Evolutionary conservation across 1,140 invertebrate species (phyloP), one percentile per base, ranked within the genome.

Genomic region (Zophobas morio): DNA sequence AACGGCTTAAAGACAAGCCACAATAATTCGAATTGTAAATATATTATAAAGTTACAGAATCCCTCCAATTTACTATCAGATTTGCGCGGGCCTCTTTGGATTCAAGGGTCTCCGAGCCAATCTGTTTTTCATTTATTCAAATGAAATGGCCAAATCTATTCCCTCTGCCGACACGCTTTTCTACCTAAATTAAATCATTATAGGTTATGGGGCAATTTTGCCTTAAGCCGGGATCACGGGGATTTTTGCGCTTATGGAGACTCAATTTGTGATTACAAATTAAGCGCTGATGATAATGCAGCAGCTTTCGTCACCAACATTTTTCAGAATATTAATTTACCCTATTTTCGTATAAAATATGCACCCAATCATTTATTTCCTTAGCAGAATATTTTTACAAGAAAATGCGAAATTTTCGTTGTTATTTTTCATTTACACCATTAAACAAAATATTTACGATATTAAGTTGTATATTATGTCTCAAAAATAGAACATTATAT

Each of bases 51-150:
- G 60, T 66, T 2, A 46, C 37, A 35, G 39, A 66, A 66, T 66
- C 60, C 60, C 37, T 34, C 60, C 60, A 66, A 66, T 66, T 66
- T 66, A 66, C 60, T 66, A 66, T 66, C 60, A 40, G 60, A 66
- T 66, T 66, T 66, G 60, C 60, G 20, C 20, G 20, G 20, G 20
- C 20, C 20, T 20, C 20, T 42, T 66, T 42, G 60, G n/a, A 66
- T 66, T 66, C 40, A 35, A 33, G 36, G 56, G 33, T 33, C 40
- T 36, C 60, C 2, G 39, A 42, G 37, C 60, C 60, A 66, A 66
- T 66, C 60, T 66, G 60, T 66, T 66, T 66, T 66, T 66, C 60
- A 66, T 66, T 66, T 66, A 66, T 66, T 66, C 60, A 66, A 66
- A 66, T 66, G 60, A 42, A 37, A 60, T 33, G 20, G 60, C 20